Conservation (phyloP, 2,797 vertebrate species). For the Cercopithecus hamlyni region DNA sequence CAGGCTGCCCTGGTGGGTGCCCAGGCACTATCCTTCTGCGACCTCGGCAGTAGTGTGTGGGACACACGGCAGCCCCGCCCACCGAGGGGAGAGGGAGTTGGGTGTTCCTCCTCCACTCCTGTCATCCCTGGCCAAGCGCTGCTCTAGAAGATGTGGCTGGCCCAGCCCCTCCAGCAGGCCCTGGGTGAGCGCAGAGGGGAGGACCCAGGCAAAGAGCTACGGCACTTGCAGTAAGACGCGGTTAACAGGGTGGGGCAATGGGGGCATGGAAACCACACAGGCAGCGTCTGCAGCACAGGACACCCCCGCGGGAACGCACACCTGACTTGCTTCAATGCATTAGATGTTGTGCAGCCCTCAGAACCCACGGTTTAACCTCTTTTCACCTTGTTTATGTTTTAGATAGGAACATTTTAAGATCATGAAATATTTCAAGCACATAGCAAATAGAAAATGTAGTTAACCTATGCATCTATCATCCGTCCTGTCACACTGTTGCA, state of each 20-base stretch:
- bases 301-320: rapidly evolving
- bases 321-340: background rate
- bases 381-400: background rate
- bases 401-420: background rate
- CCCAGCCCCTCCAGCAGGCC: background rate
- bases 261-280: too few species aligned
- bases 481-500: background rate
- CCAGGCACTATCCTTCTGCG: background rate
- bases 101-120: background rate
- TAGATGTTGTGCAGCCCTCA: background rate
- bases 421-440: background rate
- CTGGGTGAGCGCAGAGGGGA: background rate
- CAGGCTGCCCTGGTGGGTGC: background rate
- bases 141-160: background rate
- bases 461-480: background rate
- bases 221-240: background rate
- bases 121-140: background rate
- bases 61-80: background rate
- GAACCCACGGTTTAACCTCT: background rate
- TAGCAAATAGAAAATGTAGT: background rate
- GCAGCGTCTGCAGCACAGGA: background rate
- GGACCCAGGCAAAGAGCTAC: background rate
- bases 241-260: background rate
- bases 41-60: rapidly evolving
- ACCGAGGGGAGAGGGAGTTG: background rate